Base-by-base conservation (phyloP, 2,888 invertebrate species). In the Scaptomyza reducta region DNA sequence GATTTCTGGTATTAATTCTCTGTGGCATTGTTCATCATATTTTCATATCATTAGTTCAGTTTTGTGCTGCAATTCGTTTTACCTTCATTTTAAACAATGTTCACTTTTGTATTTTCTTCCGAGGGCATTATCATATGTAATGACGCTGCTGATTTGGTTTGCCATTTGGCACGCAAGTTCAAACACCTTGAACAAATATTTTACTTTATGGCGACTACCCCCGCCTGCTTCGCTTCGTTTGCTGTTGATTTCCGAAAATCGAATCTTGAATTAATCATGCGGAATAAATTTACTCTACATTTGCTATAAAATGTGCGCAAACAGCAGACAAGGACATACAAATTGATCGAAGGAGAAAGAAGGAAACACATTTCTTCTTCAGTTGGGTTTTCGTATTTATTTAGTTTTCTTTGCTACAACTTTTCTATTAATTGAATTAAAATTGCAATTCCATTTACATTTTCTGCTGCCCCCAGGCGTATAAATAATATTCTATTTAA, bases 181-280 rank as follows among this genome's bases (percentile, higher is more conserved):
- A 89, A 85, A 89, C 84, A 89, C 88, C 88, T 85, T 86, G 85
- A 86, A 79, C 80, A 86, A 85, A 85, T 85, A 85, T 88, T 85
- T 86, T 62, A 72, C 70, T 77, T 71, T 57, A 74, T 70, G 58
- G 41, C 41, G 40, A 41, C 13, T 44, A 50, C 53, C 56, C 33
- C 41, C 46, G 13, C 33, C 50, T 47, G 33, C 67, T 9, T 10
- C 53, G 46, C 14, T 40, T 40, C 16, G 50, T 13, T 51, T 45
- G 33, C 49, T 58, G 56, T 65, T 71, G 74, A 70, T 71, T 76
- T 66, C 60, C 10, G 65, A 74, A 79, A 88, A 89, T 90, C 82
- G 89, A 89, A 89, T 81, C 80, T 80, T 77, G 80, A 89, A 89
- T 88, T 91, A 90, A 90, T 90, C 90, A 90, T 85, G 89, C 74